Base-by-base conservation (phyloP, 1,140 invertebrate genomes). In the Goniozus legneri region DNA sequence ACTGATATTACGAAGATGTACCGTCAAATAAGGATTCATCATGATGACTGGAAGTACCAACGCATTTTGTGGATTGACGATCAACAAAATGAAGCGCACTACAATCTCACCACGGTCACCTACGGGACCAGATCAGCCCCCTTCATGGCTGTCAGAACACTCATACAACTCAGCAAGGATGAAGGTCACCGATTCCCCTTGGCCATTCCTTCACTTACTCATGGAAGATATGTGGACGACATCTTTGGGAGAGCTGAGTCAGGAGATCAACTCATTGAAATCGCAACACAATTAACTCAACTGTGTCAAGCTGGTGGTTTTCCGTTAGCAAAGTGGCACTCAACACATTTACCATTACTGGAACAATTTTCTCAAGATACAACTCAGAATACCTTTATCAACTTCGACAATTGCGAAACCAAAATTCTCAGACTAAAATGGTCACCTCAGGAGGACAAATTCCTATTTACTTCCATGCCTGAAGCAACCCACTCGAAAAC, bases 1-100 rank as follows among this genome's bases (percentile, higher is more conserved):
- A 65, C 61, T 2, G 76, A 79, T 35, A 64, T 78, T 2, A 44
- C 52, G 13, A 71, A 75, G 48, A 79, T 79, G 73, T 80, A 75
- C 50, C 35, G 72, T 10, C 69, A 73, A 41, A 60, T 79, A 2
- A 15, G 8, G 18, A 39, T 71, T 2, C 31, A 54, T 36, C 3
- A 31, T 12, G 32, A 58, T 3, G 18, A n/a, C n/a, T n/a, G n/a
- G n/a, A n/a, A n/a, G n/a, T n/a, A n/a, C n/a, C n/a, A n/a, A n/a
- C n/a, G n/a, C n/a, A n/a, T n/a, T n/a, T n/a, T n/a, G n/a, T n/a
- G n/a, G n/a, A n/a, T n/a, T n/a, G n/a, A n/a, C n/a, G 27, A 2
- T 31, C 2, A n/a, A n/a, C 37, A 3, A 27, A 18, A 1, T 3
- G 1, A 2, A 19, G 15, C 1, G 2, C 35, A 3, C 7, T 19